Evolutionary conservation across 2,888 invertebrate species (phyloP).

Genomic region (Nomada fucata): DNA sequence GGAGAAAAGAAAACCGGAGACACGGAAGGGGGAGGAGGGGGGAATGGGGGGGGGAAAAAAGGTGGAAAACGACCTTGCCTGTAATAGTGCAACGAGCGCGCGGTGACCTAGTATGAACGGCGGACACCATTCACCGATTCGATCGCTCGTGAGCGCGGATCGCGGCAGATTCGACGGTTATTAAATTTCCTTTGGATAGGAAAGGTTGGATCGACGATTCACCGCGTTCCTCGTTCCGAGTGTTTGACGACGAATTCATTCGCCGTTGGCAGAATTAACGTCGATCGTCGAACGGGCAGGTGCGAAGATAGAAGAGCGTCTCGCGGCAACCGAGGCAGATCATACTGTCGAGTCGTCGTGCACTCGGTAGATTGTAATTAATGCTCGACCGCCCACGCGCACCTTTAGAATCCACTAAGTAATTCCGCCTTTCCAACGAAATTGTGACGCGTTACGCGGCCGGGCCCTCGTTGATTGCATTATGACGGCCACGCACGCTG

Average conservation of each 20-base stretch:
- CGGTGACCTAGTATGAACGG: conserved; percentile 75
- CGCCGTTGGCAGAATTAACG: too few relatives aligned
- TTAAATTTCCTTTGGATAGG: neutral
- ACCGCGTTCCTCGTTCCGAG: too few relatives aligned
- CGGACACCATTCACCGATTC: conserved; percentile 77
- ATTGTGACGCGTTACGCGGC: conserved; percentile 67
- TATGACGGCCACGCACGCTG: neutral
- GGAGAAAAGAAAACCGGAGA: neutral
- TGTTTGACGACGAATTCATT: too few relatives aligned
- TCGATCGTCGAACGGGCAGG: too few relatives aligned
- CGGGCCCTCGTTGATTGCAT: conserved; percentile 14
- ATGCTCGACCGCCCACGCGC: neutral
- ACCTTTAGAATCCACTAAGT: conserved; percentile 3
- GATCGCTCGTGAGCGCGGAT: conserved; percentile 61
- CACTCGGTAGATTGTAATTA: conserved; percentile 1
- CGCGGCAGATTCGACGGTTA: conserved; percentile 4
- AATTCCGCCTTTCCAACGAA: conserved; percentile 73
- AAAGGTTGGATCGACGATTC: too few relatives aligned
- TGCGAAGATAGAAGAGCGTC: too few relatives aligned
- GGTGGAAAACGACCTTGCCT: conserved; percentile 76
- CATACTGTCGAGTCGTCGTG: neutral
- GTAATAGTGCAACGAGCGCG: conserved; percentile 74
- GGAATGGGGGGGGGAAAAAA: neutral
- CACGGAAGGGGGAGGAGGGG: neutral
- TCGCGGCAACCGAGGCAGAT: neutral